Evolutionary conservation across 2,888 invertebrate species (phyloP), one percentile per base, ranked within the genome.

Genomic region (Epiblema foenella): DNA sequence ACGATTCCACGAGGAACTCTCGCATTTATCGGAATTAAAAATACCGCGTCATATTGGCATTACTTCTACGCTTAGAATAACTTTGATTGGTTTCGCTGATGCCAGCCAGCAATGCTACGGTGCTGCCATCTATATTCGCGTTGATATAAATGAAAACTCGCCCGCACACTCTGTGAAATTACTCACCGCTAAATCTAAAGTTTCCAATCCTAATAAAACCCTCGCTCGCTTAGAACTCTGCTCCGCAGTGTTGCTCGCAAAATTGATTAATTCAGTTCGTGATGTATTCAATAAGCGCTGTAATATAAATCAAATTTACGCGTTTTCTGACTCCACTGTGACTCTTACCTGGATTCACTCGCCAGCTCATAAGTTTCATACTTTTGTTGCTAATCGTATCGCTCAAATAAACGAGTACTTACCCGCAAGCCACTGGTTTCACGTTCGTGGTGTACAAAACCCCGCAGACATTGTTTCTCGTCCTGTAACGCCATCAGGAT

Each of bases 401-500:
- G 37, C 33, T 37, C 58, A 39, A 39, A 58, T 58, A 39, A 58
- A 57, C 15, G 57, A 57, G 37, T 57, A 57, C 37, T 57, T 57
- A 57, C 57, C 57, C 7, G 57, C 57, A 17, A 17, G 37, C 5
- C 58, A 58, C 10, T 58, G 33, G 58, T 58, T 58, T 37, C 58
- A 58, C 39, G 58, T 58, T 18, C 58, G 58, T 18, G 58, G 58
- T n/a, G 39, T 58, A 18, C 18, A 58, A 9, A 58, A 58, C 4
- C 58, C 58, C 39, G 18, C 58, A 37, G 39, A 58, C n/a, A 60
- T 60, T n/a, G 46, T 60, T 5, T 60, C 60, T 24, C 60, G 60
- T n/a, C 60, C 60, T 60, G 60, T 60, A 60, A 60, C 60, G 2
- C 60, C 58, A 15, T 39, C n/a, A 58, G 39, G 37, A 33, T 58